Evolutionary conservation across 2,113 vertebrate species (phyloP).

Genomic region (Hippotragus niger): DNA sequence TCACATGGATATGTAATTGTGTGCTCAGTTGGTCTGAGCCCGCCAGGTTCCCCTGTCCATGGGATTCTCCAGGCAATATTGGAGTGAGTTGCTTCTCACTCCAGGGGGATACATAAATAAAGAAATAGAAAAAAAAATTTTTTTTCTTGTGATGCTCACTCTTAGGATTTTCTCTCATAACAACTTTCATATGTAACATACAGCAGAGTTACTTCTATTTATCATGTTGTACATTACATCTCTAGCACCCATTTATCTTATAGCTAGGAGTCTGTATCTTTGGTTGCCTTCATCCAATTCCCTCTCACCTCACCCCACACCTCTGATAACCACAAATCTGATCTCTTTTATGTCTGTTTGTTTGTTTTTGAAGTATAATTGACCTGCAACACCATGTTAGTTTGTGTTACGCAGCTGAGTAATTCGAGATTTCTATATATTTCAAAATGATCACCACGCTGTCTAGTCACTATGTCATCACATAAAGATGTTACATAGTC

Average conservation of each 20-base stretch:
- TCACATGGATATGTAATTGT: not conserved
- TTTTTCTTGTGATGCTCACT: not conserved
- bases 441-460: not conserved
- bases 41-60: not conserved
- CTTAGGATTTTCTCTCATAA: not conserved
- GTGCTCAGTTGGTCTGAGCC: not conserved
- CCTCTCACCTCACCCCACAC: not conserved
- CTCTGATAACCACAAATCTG: not conserved
- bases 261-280: not conserved
- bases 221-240: not conserved
- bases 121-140: not conserved
- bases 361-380: not conserved
- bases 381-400: not conserved
- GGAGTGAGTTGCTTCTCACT: not conserved
- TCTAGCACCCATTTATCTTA: not conserved
- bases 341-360: not conserved
- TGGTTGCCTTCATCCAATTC: not conserved
- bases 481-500: not conserved
- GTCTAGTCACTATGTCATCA: not conserved
- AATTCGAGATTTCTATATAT: not conserved
- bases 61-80: not conserved
- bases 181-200: not conserved
- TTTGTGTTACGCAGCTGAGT: accelerated
- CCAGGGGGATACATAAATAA: not conserved
- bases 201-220: not conserved